Evolutionary conservation across 2,797 vertebrate genomes (phyloP), one percentile per base, ranked within the genome.

Genomic region (Tokudaia muenninki): DNA sequence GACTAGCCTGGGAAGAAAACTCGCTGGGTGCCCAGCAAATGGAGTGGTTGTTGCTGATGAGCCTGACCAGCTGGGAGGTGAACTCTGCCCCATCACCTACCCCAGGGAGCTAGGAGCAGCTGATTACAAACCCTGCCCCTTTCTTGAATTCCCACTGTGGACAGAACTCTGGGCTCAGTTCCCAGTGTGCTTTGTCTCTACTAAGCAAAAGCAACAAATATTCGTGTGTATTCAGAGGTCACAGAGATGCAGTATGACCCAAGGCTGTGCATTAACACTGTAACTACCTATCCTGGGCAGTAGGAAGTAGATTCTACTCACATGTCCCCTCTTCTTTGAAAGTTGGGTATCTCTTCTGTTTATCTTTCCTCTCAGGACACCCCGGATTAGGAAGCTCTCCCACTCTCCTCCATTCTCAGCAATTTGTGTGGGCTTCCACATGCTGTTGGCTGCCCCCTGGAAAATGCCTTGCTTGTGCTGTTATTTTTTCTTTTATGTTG

Each of bases 401-500:
- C 61, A 72, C 21, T 37, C 82, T 29, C 57, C 72, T 79, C 44
- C 17, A 22, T 5, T 10, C 34, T 52, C 19, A 75, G 91, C 89
- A 88, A 61, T 77, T 34, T 83, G 67, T 3, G 3, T 93, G 79
- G 96, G 96, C 89, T 86, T 93, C 31, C 10, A 16, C 47, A 14
- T 75, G 79, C 44, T 2, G 52, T 74, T 57, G 87, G 82, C 26
- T n/a, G 47, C 65, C 11, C 37, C 84, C 84, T 55, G 50, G 63
- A 90, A 95, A 94, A 80, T 1, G 94, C 47, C 75, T 89, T 12
- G 10, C 63, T 52, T 91, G 22, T 44, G 41, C 5, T 87, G 50
- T 95, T 93, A 84, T 89, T 93, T 96, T 96, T 72, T 57, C 82
- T 97, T 95, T 95, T 55, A 97, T 96, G 94, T 87, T 77, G 88